Conservation (phyloP, 2,113 vertebrate genomes). For the Callipepla squamata region DNA sequence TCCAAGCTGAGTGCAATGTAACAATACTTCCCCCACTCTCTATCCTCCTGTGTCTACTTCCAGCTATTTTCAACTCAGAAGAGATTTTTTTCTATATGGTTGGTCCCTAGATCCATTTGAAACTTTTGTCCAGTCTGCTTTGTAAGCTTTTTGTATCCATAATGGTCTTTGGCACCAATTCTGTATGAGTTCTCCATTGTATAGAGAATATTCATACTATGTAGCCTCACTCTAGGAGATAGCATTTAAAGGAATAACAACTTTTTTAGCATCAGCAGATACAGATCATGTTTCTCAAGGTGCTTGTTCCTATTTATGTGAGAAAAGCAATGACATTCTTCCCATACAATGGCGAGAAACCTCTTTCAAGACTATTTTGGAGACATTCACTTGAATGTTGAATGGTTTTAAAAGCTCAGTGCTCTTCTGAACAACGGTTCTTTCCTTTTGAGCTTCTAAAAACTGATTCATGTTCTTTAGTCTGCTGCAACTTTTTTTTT, state of each 20-base stretch:
- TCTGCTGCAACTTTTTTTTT: neutral
- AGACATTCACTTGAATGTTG: slow-evolving; percentile 21
- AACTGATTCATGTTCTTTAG: slow-evolving; percentile 12
- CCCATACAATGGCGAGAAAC: neutral
- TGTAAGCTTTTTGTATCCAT: neutral
- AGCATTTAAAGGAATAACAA: neutral
- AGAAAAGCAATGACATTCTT: slow-evolving; percentile 32
- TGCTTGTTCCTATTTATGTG: slow-evolving; percentile 25
- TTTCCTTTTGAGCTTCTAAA: slow-evolving; percentile 23
- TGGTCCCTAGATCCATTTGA: neutral
- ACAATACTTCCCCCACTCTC: neutral
- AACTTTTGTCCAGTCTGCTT: neutral
- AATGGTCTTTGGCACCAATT: neutral
- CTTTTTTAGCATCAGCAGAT: slow-evolving; percentile 19
- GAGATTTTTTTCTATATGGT: neutral
- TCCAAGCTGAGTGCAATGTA: neutral
- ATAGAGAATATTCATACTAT: neutral
- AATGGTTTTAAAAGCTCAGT: slow-evolving; percentile 48
- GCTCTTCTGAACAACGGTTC: slow-evolving; percentile 36
- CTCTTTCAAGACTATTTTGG: slow-evolving; percentile 26
- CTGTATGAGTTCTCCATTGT: neutral
- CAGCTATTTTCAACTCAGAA: neutral
- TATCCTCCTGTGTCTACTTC: neutral
- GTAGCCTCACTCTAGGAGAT: neutral
- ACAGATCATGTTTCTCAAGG: slow-evolving; percentile 16